Conservation (phyloP, 2,888 invertebrate species). For the Cheilosia scutellata region DNA sequence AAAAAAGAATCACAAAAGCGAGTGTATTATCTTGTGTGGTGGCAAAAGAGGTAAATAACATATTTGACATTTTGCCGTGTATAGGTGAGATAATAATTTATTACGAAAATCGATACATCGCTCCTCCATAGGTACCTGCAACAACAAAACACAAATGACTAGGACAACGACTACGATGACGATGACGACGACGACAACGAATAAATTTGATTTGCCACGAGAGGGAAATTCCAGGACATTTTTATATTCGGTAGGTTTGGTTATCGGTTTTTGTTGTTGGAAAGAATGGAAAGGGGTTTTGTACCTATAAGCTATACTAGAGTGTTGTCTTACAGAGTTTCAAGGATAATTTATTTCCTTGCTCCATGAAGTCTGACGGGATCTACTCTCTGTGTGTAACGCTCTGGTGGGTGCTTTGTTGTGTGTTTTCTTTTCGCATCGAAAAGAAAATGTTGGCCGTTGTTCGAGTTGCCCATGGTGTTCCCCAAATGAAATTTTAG, state of each 20-base stretch:
- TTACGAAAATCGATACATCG: slow-evolving; percentile 73
- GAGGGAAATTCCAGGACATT: slow-evolving; percentile 72
- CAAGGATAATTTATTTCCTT: slow-evolving; percentile 68
- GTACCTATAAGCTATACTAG: neutral
- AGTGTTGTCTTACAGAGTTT: slow-evolving; percentile 64
- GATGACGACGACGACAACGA: slow-evolving; percentile 47
- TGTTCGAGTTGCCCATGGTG: slow-evolving; percentile 18
- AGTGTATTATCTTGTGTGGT: slow-evolving; percentile 66
- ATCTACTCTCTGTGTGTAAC: slow-evolving; percentile 38
- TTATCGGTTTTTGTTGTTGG: slow-evolving; percentile 49
- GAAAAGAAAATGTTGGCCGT: slow-evolving; percentile 36
- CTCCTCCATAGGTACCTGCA: slow-evolving; percentile 30
- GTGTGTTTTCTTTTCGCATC: slow-evolving; percentile 21
- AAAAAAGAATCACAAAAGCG: slow-evolving; percentile 47
- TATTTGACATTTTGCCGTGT: slow-evolving; percentile 71
- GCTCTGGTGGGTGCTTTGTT: slow-evolving; percentile 50
- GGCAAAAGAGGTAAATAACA: slow-evolving; percentile 73
- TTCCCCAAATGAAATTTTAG: slow-evolving; percentile 57
- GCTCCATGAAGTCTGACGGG: slow-evolving; percentile 58
- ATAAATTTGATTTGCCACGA: slow-evolving; percentile 73
- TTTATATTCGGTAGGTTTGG: slow-evolving; percentile 61
- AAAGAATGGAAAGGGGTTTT: neutral
- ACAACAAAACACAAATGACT: slow-evolving; percentile 45
- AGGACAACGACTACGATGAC: slow-evolving; percentile 43
- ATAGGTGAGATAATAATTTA: slow-evolving; percentile 74